phyloP scores from a whole-genome alignment of 2,797 vertebrate genomes.

The Phoebastria nigripes region DNA sequence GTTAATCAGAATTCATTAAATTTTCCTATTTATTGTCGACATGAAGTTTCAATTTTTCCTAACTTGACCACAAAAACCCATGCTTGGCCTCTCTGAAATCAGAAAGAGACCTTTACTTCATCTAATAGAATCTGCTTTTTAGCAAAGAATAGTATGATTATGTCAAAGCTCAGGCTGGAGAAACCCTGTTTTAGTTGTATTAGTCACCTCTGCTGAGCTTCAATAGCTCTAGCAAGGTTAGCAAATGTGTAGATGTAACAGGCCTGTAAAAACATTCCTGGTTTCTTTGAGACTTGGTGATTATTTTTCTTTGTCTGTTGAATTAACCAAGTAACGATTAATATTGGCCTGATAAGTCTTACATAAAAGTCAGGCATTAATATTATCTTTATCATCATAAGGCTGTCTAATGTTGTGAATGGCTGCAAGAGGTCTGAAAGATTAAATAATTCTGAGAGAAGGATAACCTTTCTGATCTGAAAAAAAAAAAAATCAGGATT shows the following conservation, averaged over 20 bases:
- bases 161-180: not conserved
- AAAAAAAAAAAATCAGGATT: not conserved
- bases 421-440: not conserved
- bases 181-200: not conserved
- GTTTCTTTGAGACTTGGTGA: slow-evolving; percentile 3
- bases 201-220: slow-evolving; percentile 1
- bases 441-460: slow-evolving; percentile 18
- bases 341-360: not conserved
- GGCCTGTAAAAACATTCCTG: slow-evolving; percentile 1
- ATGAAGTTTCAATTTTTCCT: not conserved
- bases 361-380: not conserved
- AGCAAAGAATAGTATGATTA: not conserved
- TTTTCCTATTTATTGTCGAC: not conserved
- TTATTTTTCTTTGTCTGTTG: slow-evolving; percentile 17
- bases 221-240: not conserved
- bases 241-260: not conserved
- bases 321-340: not conserved
- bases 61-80: not conserved
- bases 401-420: not conserved
- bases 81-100: not conserved
- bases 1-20: not conserved
- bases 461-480: not conserved
- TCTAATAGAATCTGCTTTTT: not conserved
- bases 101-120: not conserved
- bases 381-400: not conserved